Base-by-base conservation (phyloP, 2,113 vertebrate genomes). In the Proterorhinus semilunaris region DNA sequence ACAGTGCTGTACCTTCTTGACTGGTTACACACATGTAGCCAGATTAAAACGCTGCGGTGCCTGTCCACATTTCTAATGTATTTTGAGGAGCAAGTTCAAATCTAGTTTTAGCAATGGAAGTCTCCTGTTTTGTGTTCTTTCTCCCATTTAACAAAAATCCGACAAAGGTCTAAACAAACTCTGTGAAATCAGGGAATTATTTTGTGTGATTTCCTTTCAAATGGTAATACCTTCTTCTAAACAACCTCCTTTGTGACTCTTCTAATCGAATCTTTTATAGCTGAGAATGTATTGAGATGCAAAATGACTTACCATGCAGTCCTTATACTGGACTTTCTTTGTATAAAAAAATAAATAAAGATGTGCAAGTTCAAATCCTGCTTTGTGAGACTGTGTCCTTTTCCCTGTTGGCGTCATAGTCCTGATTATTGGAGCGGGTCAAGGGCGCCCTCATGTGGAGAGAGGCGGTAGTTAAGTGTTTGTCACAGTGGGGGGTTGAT, bases 121-220 rank as follows among this genome's bases (percentile, higher is more conserved):
- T 50, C 36, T 15, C 54, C 27, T 8, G 44, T 48, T 65, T 72
- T 9, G 65, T 57, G 52, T 83, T 59, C 75, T 50, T 21, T 53
- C 75, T 76, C 68, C 78, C 61, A 7, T 52, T 10, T 27, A 59
- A 79, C 84, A 69, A 74, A 81, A 89, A 90, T 65, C 77, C 67
- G 80, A 79, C 63, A 80, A 87, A 85, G 83, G 84, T 86, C 74
- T 81, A 82, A 75, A 58, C 72, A 83, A 88, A 89, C 84, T 91
- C 87, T 91, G 87, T 93, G 83, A 92, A 90, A 91, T 93, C 92
- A 93, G 93, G 93, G 93, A 93, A 91, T 91, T 91, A 78, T 87
- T 92, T 85, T 81, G 80, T 92, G 87, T 86, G 90, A 86, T 87
- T 36, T 91, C 86, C 83, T 87, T 91, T 90, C 80, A 88, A 90